Base-by-base conservation (phyloP, 2,797 vertebrate species). In the Amphiprion clarkii region DNA sequence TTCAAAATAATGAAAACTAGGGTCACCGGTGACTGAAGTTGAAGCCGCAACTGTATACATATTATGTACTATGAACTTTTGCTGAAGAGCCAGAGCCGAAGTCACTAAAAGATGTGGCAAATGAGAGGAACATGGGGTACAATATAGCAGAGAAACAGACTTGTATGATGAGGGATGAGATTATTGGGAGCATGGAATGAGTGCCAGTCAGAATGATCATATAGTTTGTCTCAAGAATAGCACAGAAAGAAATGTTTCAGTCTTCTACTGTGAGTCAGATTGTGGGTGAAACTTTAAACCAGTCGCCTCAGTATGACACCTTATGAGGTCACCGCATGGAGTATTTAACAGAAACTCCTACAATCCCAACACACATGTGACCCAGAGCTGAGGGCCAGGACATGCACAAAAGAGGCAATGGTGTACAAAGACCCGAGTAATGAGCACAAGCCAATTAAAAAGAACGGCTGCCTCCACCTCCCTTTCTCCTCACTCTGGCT, bases 391-490 rank as follows among this genome's bases (percentile, higher is more conserved):
- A 64, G 82, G 61, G 74, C 76, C 6, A 23, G 56, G 73, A 52
- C 54, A 17, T 46, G 49, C 71, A 92, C 83, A 92, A 91, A 92
- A 86, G 86, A 92, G 72, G 71, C 46, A 40, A 83, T 88, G 92
- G 82, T 83, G 86, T 86, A 93, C 91, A 94, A 93, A 95, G 94
- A 93, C 88, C 91, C 77, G 63, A 88, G 92, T 95, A 95, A 95
- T 90, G 89, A 92, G 89, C 86, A 75, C 60, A 84, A 82, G 81
- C 90, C 91, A 93, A 94, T 94, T 94, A 93, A 92, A 93, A 93
- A 89, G 85, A 90, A 74, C 83, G 83, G 83, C 84, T 75, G 68
- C 74, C 83, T 75, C 82, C 85, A 61, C 76, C 79, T 82, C 83
- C 67, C 71, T 64, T 55, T 71, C 79, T 78, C 79, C 74, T 56